Base-by-base conservation (phyloP, 2,888 invertebrate species). In the Hoplodrina ambigua region DNA sequence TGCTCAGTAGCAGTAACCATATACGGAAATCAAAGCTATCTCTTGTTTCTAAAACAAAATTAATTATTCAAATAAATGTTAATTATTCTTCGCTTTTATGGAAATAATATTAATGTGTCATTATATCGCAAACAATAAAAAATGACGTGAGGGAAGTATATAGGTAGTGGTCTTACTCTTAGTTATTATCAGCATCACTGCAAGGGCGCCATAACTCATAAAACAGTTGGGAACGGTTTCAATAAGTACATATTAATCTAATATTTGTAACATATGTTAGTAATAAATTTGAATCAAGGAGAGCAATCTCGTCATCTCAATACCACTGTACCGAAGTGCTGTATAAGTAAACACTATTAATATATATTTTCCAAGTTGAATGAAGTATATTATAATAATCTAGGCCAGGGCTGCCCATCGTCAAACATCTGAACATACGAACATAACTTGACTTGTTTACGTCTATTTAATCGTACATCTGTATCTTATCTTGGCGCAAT, bases 351-450 rank as follows among this genome's bases (percentile, higher is more conserved):
- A 80, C 72, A 75, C 69, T 57, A 81, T 63, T 56, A 65, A 69
- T 71, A 73, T 50, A 20, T 55, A 33, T 69, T 65, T 78, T 73
- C 61, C 56, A 75, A 80, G 64, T 80, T 80, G 59, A 80, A 82
- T 78, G 58, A 66, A 69, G 41, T 67, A 55, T 73, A 78, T 81
- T 82, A 78, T 79, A 78, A 30, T 78, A 70, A 88, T 85, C 71
- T 86, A 80, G 89, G 89, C 85, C 88, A 89, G 66, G 88, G 87
- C 57, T 83, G 65, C 52, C 71, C 67, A 76, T 67, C 30, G 63
- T 65, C 56, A 83, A 82, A 81, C 78, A 82, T 79, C 72, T 84
- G 78, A 83, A 78, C 74, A 81, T 77, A 46, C 46, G 17, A 17
- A 17, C 11, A 78, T 73, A 80, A 70, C 79, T 81, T 71, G 61